Evolutionary conservation across 2,888 invertebrate species (phyloP), one percentile per base, ranked within the genome.

Genomic region (Iphiclides podalirius): DNA sequence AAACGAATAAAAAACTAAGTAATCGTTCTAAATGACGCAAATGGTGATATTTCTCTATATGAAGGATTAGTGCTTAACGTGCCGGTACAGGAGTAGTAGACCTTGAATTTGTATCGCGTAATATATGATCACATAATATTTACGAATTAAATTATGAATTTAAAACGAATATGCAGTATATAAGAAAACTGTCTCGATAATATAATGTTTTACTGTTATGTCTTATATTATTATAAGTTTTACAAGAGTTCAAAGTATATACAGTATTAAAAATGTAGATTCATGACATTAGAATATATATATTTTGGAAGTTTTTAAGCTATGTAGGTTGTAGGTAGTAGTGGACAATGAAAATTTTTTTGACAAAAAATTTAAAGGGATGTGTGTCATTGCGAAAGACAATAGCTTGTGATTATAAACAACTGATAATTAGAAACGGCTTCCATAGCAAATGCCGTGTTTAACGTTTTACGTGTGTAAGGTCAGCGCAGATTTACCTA

Each of bases 1-100:
- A 17, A 28, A 42, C 14, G 23, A n/a, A 34, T 37, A 49, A 49
- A 43, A 39, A 38, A 42, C 37, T 23, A 39, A 39, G 13, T 43
- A 40, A 47, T 47, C 26, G 35, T 4, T 38, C 26, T 12, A 39
- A 44, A 39, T 34, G 39, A 43, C 43, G 35, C 15, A 13, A 34
- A 34, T 20, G 17, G 15, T 47, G 37, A 20, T 44, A 44, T 43
- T 26, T 2, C 13, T 14, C 33, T 26, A 31, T 4, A 13, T 28
- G 14, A 45, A 23, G 38, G 39, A 38, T 44, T 34, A 33, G 15
- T 15, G 28, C 31, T 16, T 1, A 12, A 16, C 11, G n/a, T 12
- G 11, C 31, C 31, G 11, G 12, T 6, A 12, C 8, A 11, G 9
- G 31, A 31, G 11, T 31, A 12, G 11, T 31, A 6, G n/a, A n/a